phyloP scores from a whole-genome alignment of 2,888 invertebrate species.

The Cheilosia scutellata region DNA sequence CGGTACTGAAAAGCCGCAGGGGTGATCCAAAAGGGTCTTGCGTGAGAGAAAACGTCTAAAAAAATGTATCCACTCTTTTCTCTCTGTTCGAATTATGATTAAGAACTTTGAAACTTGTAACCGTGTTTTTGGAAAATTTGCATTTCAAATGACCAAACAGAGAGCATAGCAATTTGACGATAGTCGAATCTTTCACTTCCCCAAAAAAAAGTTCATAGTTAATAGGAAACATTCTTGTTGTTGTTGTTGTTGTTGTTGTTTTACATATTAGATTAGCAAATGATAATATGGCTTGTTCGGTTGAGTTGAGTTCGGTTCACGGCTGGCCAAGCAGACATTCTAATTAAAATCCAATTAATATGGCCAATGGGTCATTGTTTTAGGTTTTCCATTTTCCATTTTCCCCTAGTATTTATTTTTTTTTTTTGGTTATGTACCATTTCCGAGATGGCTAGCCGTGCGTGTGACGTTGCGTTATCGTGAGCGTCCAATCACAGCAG shows the following conservation, averaged over 20 bases:
- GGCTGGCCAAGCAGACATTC: slow-evolving; percentile 62
- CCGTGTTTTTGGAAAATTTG: slow-evolving; percentile 58
- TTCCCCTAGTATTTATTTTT: not conserved
- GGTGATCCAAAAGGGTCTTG: slow-evolving; percentile 20
- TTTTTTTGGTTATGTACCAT: not conserved
- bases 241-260: slow-evolving; percentile 42
- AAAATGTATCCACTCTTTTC: not conserved
- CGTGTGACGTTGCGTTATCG: slow-evolving; percentile 66
- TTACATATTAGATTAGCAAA: slow-evolving; percentile 70
- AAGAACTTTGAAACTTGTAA: slow-evolving; percentile 10
- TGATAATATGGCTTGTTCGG: slow-evolving; percentile 74
- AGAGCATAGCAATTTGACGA: not conserved
- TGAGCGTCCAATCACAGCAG: slow-evolving; percentile 67
- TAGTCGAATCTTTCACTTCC: not conserved
- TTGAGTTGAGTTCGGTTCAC: slow-evolving; percentile 57
- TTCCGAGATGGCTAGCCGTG: slow-evolving; percentile 35
- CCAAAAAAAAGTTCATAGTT: slow-evolving; percentile 25
- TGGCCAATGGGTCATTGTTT: slow-evolving; percentile 72
- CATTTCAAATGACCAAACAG: slow-evolving; percentile 66
- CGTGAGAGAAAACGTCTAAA: slow-evolving; percentile 18
- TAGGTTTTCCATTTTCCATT: slow-evolving; percentile 34
- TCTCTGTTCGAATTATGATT: slow-evolving; percentile 33
- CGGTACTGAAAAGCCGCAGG: slow-evolving; percentile 7
- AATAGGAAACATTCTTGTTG: slow-evolving; percentile 32
- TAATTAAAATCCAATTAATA: slow-evolving; percentile 76